These are phyloP conservation scores for Eudyptes chrysolophus DNA, from an alignment of 2,113 vertebrate genomes.

Conservation along the genomic window DNA sequence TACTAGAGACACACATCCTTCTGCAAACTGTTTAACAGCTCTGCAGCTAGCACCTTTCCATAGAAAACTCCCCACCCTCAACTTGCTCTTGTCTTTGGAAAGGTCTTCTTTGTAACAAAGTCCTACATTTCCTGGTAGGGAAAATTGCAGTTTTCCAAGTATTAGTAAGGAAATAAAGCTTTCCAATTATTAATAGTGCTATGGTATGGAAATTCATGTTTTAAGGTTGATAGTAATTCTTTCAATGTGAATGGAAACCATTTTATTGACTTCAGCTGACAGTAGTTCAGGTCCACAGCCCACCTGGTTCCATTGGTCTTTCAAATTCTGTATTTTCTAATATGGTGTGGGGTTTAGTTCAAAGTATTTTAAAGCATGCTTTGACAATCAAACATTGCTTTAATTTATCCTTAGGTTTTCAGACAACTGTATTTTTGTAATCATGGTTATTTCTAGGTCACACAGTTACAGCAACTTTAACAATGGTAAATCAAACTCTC, in stretches of 20 bases:
- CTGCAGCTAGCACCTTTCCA: not conserved
- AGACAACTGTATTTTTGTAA: not conserved
- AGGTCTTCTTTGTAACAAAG: not conserved
- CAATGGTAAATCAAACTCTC: slow-evolving; percentile 7
- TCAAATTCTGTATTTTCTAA: not conserved
- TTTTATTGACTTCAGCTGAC: not conserved
- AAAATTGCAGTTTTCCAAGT: not conserved
- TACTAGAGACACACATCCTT: not conserved
- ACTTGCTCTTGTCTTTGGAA: not conserved
- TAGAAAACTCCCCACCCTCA: not conserved
- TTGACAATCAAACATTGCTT: slow-evolving; percentile 38
- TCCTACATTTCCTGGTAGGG: not conserved
- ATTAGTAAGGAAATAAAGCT: not conserved
- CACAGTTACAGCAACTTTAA: not conserved
- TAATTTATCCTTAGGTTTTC: slow-evolving; percentile 37
- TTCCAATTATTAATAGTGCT: not conserved
- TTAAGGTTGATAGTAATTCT: not conserved
- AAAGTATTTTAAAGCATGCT: slow-evolving; percentile 23
- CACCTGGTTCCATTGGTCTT: not conserved
- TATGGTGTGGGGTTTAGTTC: not conserved
- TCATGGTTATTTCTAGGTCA: slow-evolving; percentile 22
- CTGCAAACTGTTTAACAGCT: not conserved
- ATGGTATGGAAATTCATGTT: not conserved
- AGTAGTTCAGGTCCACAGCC: not conserved
- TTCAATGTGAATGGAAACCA: not conserved